Base-by-base conservation (phyloP, 1,140 invertebrate genomes). In the Spodoptera litura region DNA sequence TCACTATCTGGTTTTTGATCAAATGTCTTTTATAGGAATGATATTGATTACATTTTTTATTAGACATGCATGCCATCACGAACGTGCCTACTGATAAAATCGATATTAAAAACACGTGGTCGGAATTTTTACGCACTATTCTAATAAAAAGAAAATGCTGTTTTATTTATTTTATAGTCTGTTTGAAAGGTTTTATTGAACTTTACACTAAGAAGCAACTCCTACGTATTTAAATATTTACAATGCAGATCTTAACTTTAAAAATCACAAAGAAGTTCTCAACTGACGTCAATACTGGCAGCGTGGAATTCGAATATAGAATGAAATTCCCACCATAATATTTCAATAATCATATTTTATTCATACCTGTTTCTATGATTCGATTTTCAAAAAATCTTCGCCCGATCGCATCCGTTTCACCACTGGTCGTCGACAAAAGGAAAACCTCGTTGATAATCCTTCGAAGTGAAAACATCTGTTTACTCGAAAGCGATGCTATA, bases 371-470 rank as follows among this genome's bases (percentile, higher is more conserved):
- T 35, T 56, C 52, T 9, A 35, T 66, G 62, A 66, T 56, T 58
- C 70, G 70, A 72, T 72, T 72, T 55, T 38, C 27, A 35, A 35
- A 56, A 56, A 58, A 72, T 68, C 70, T 71, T 35, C 51, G 12
- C 52, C 27, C 70, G 52, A 58, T 58, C 70, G 74, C 79, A 79
- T 80, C 51, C 58, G 58, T 70, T 64, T 56, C 52, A 55, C n/a
- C 11, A 72, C 61, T 77, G 62, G 75, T 70, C 73, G 75, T 61
- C 49, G 83, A 82, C 73, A 76, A 84, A 81, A 83, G 84, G 77
- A 82, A 80, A 72, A 72, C 58, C 58, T 73, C 78, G 71, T 81
- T 79, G 79, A 80, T 82, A 84, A 84, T 79, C 79, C 62, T 53
- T 72, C 70, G 31, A 51, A 49, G 64, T 68, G 49, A 56, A 72